Evolutionary conservation across 2,888 invertebrate genomes (phyloP).

Genomic region (Agrilus mali): DNA sequence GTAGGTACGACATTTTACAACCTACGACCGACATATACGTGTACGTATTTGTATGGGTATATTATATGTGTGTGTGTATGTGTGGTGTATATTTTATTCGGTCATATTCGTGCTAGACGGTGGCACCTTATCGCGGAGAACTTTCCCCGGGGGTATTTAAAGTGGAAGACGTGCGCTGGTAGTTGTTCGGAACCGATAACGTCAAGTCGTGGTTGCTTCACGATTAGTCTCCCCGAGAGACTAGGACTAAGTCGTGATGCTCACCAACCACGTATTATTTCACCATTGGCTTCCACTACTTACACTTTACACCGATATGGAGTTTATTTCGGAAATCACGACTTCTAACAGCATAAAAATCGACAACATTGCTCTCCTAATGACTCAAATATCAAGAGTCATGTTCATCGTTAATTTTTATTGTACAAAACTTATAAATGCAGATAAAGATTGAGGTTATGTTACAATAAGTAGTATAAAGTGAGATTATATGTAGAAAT

Average conservation of each 20-base stretch:
- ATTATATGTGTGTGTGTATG: too few relatives aligned
- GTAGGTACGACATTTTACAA: too few relatives aligned
- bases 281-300: too few relatives aligned
- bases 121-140: constrained; percentile 28
- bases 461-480: constrained; percentile 29
- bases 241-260: too few relatives aligned
- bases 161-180: constrained; percentile 31
- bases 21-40: too few relatives aligned
- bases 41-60: too few relatives aligned
- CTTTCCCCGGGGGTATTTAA: constrained; percentile 31
- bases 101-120: constrained; percentile 25
- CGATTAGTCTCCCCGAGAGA: constrained; percentile 24
- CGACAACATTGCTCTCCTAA: background rate
- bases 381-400: too few relatives aligned
- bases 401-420: too few relatives aligned
- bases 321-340: too few relatives aligned
- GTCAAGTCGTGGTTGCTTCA: constrained; percentile 25
- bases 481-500: constrained; percentile 15
- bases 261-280: too few relatives aligned
- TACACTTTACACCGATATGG: constrained; percentile 4
- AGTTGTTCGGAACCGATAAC: constrained; percentile 29
- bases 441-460: constrained; percentile 27
- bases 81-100: constrained; percentile 27
- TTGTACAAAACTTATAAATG: too few relatives aligned
- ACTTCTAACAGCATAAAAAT: too few relatives aligned